Base-by-base conservation (phyloP, 1,140 invertebrate genomes). In the Ceratina japonica region DNA sequence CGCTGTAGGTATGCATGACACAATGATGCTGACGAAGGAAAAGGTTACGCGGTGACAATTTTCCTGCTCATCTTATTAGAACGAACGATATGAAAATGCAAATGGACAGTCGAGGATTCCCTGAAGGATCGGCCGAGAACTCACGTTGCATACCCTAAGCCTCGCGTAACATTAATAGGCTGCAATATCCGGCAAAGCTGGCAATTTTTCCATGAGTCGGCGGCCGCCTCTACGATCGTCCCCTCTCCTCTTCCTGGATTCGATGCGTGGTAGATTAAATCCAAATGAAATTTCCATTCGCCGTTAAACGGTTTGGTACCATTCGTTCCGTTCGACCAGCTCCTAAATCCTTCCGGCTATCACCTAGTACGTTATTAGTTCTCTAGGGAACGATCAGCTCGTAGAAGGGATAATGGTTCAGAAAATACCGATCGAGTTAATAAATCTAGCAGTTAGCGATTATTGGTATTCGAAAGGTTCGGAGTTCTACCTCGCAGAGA, bases 241-340 rank as follows among this genome's bases (percentile, higher is more conserved):
- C n/a, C 12, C n/a, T 8, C 37, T 44, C 1, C 37, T 8, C 27
- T 31, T 4, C 4, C 1, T 31, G 37, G 37, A 44, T 44, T 44
- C 37, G 37, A 44, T 44, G 37, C 37, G 12, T n/a, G 51, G 27
- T 51, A 81, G 65, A 85, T 81, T 78, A 85, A 81, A 75, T 64
- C 52, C 15, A 65, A 81, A 69, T 22, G 69, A 75, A 81, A 81
- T 75, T 74, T 75, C 54, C 68, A 61, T 68, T 73, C 20, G 37
- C 77, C 74, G 44, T 75, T 78, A 81, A 81, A 37, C 61, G 74
- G 52, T 63, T 71, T 27, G 54, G 20, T 64, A 66, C 72, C 24
- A 51, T 66, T 52, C 5, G 54, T 56, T 18, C 8, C 27, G 4
- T 31, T 24, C 49, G 16, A 44, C n/a, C 20, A 1, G 18, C 3